phyloP scores from a whole-genome alignment of 1,140 invertebrate species.

The Ceratosolen fusciceps region DNA sequence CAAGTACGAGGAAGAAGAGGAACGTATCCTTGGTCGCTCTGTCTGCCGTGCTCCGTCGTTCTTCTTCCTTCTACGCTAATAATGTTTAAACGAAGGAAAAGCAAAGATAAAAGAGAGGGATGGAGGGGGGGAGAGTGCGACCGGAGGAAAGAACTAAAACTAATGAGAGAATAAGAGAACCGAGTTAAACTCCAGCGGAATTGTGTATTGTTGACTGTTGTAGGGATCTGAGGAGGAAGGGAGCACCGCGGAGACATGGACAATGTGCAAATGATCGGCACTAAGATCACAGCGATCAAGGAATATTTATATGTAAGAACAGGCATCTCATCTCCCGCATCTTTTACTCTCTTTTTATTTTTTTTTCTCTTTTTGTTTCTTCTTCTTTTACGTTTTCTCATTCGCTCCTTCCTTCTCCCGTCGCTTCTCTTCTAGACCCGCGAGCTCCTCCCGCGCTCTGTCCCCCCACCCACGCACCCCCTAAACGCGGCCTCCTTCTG shows the following conservation, averaged over 20 bases:
- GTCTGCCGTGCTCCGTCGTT: slow-evolving; percentile 61
- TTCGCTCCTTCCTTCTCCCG: neutral
- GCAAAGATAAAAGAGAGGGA: no score
- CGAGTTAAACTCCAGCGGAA: slow-evolving; percentile 64
- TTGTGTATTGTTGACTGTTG: slow-evolving; percentile 69
- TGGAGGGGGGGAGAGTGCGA: no score
- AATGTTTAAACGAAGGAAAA: neutral
- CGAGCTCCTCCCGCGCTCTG: no score
- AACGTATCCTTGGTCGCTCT: slow-evolving; percentile 66
- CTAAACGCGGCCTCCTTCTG: no score
- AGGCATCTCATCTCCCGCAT: slow-evolving; percentile 54
- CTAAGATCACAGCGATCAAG: slow-evolving; percentile 72
- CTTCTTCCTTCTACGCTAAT: slow-evolving; percentile 55
- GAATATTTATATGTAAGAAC: slow-evolving; percentile 72
- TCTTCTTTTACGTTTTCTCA: neutral
- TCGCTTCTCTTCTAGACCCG: neutral
- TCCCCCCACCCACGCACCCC: no score
- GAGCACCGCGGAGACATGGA: slow-evolving; percentile 70
- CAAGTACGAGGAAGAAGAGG: no score
- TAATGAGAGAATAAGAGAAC: slow-evolving; percentile 12
- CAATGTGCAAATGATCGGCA: slow-evolving; percentile 72
- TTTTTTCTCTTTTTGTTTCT: slow-evolving; percentile 18
- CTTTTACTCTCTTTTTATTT: slow-evolving; percentile 49
- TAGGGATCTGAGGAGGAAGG: slow-evolving; percentile 68
- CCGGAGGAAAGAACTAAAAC: neutral